Conservation (phyloP, 2,113 vertebrate species). For the Vulpes lagopus region DNA sequence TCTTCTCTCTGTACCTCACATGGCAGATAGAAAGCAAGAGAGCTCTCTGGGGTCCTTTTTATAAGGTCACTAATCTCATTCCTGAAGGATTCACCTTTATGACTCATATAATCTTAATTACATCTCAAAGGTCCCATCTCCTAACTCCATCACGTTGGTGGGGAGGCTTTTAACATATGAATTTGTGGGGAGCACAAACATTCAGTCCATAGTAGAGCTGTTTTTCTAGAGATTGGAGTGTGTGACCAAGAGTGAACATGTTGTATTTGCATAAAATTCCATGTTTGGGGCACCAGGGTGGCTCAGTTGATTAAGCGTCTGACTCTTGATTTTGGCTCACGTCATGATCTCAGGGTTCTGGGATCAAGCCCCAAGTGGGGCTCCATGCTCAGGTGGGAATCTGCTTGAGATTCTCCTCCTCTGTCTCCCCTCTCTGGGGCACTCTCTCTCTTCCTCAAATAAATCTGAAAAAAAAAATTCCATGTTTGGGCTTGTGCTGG, state of each 20-base stretch:
- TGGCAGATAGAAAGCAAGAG: neutral
- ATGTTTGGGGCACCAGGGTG: neutral
- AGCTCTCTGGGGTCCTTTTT: neutral
- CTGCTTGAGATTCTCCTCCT: neutral
- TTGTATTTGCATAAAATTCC: conserved; percentile 14
- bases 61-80: neutral
- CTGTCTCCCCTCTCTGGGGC: neutral
- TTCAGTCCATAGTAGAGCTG: neutral
- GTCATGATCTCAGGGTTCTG: neutral
- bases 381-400: neutral
- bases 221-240: neutral
- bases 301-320: neutral
- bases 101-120: neutral
- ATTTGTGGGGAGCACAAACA: neutral
- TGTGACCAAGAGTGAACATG: conserved; percentile 6
- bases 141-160: neutral
- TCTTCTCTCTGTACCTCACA: neutral
- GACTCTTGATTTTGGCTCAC: neutral
- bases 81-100: neutral
- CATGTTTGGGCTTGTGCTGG: neutral
- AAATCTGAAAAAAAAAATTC: neutral
- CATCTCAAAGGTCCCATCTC: neutral
- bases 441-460: no score
- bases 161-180: neutral
- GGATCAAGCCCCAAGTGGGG: neutral